A percentile compares a stretch with the other conserved stretches of the same genome.
These are phyloP conservation scores for Nansenia antarctica DNA, from an alignment of 2,113 vertebrate genomes.

Conservation along the genomic window DNA sequence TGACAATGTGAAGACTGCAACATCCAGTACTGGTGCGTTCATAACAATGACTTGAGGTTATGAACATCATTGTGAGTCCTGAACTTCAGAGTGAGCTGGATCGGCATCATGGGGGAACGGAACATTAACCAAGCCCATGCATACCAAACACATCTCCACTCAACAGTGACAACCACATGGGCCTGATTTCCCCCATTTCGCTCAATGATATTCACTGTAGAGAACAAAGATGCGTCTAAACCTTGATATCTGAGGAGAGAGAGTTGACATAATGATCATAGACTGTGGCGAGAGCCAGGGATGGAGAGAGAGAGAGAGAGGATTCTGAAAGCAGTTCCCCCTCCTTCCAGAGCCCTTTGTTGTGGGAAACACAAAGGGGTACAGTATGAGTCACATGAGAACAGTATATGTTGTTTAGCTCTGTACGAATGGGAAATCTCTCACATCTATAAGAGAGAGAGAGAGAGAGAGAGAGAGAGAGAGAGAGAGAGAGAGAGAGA, in stretches of 20 bases:
- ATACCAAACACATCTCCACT: not conserved
- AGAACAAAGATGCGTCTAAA: not conserved
- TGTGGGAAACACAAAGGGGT: constrained; percentile 29
- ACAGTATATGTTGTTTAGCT: constrained; percentile 41
- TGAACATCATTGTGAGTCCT: not conserved
- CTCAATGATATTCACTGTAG: not conserved
- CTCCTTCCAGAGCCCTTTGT: constrained; percentile 23
- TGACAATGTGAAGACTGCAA: not conserved
- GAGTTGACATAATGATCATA: not conserved
- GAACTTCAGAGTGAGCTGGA: constrained; percentile 8
- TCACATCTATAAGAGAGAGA: constrained; percentile 21
- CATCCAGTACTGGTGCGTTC: not conserved
- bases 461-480: constrained; percentile 4
- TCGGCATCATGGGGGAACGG: constrained; percentile 16
- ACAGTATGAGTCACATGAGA: constrained; percentile 36
- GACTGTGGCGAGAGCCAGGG: not conserved
- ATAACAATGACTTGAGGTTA: not conserved
- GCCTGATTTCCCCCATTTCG: not conserved
- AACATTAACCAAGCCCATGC: too few relatives aligned
- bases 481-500: not conserved
- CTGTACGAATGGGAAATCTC: constrained; percentile 26
- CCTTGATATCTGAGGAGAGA: constrained; percentile 11
- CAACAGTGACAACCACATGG: not conserved
- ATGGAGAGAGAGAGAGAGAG: constrained; percentile 10
- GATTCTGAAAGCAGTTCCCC: constrained; percentile 6